These are phyloP conservation scores for Aphelenchoides fujianensis DNA, from an alignment of 1,140 invertebrate genomes.

Conservation along the genomic window DNA sequence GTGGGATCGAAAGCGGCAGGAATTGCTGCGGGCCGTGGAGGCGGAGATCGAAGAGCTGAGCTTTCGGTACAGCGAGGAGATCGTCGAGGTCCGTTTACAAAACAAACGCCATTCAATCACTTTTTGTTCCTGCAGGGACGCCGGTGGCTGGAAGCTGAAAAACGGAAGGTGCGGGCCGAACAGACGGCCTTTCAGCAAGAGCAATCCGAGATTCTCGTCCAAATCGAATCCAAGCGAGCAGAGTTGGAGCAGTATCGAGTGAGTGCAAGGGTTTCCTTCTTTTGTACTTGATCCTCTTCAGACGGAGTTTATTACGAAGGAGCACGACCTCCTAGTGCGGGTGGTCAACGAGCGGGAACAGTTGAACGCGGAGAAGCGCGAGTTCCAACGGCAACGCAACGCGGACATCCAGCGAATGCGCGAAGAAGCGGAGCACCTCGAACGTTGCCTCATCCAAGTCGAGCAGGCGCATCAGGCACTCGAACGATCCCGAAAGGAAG, in stretches of 20 bases:
- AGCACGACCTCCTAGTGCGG: constrained; percentile 46
- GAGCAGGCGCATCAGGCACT: constrained; percentile 35
- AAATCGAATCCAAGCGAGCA: constrained; percentile 38
- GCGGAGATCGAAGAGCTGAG: constrained; percentile 38
- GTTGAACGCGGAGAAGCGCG: constrained; percentile 33
- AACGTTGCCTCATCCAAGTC: constrained; percentile 30
- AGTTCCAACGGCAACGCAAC: constrained; percentile 44
- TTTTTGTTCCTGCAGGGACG: constrained; percentile 30
- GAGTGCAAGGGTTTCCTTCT: constrained; percentile 13
- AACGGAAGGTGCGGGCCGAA: constrained; percentile 28
- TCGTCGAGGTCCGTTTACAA: constrained; percentile 27
- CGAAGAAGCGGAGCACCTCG: constrained; percentile 27
- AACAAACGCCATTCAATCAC: neutral
- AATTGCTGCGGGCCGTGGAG: constrained; percentile 31
- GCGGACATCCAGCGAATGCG: constrained; percentile 45
- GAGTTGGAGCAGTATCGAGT: constrained; percentile 47
- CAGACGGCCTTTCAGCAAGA: constrained; percentile 48
- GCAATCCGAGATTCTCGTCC: constrained; percentile 34
- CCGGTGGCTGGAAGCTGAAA: constrained; percentile 42
- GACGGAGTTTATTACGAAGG: constrained; percentile 42
- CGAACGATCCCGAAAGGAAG: constrained; percentile 17
- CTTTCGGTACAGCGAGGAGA: constrained; percentile 32
- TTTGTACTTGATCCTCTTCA: constrained; percentile 20
- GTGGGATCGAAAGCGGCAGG: constrained; percentile 19
- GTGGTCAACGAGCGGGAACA: constrained; percentile 42